These are phyloP conservation scores for Epinephelus lanceolatus DNA, from an alignment of 2,113 vertebrate species.

Conservation along the genomic window DNA sequence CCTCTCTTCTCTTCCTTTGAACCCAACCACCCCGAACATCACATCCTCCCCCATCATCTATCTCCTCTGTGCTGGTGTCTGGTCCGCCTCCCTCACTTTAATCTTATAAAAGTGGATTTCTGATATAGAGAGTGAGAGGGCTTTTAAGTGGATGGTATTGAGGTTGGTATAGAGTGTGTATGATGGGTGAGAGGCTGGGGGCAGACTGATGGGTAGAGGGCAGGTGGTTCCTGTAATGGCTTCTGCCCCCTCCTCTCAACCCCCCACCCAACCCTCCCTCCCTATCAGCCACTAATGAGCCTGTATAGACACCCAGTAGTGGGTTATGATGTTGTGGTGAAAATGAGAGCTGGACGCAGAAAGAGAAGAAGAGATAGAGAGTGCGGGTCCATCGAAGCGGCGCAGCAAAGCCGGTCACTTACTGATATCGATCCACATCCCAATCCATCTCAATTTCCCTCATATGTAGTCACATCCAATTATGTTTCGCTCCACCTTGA, in stretches of 20 bases:
- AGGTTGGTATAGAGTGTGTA: conserved; percentile 65
- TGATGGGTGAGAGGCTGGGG: conserved; percentile 46
- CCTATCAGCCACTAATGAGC: conserved; percentile 66
- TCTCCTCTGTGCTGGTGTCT: conserved; percentile 50
- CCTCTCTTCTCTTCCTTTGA: conserved; percentile 33
- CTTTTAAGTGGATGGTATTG: conserved; percentile 78
- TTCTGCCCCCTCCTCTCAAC: conserved; percentile 12
- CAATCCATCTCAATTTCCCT: conserved; percentile 78
- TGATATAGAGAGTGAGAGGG: conserved; percentile 68
- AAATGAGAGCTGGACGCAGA: conserved; percentile 56
- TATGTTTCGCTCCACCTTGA: conserved; percentile 33
- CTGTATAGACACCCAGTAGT: conserved; percentile 58
- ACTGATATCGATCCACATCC: conserved; percentile 75
- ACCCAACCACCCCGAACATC: conserved; percentile 42
- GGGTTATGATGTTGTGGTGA: conserved; percentile 65
- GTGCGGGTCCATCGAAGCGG: conserved; percentile 37
- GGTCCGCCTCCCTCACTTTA: conserved; percentile 69
- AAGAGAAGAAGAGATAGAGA: conserved; percentile 26
- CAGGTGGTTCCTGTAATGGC: conserved; percentile 81
- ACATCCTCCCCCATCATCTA: conserved; percentile 36
- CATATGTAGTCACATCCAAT: conserved; percentile 68
- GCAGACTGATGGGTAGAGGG: conserved; percentile 49
- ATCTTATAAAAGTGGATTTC: conserved; percentile 79
- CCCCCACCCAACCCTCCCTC: not conserved
- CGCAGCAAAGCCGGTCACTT: conserved; percentile 67